phyloP scores from a whole-genome alignment of 2,888 invertebrate genomes.

The Tetramorium bicarinatum region DNA sequence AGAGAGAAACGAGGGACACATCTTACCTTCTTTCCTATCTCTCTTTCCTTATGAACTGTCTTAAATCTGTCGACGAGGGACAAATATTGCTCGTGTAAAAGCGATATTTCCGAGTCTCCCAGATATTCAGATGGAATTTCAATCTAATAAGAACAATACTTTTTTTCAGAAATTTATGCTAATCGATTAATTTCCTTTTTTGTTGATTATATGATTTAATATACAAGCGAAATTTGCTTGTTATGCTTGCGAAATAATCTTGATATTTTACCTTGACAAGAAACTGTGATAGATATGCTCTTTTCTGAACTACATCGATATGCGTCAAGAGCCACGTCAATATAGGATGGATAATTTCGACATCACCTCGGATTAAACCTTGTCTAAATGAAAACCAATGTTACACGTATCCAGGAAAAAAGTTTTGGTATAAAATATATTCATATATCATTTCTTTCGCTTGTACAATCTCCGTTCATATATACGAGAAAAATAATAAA shows the following conservation, averaged over 20 bases:
- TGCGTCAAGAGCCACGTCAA: slow-evolving; percentile 93
- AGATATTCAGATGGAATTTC: slow-evolving; percentile 92
- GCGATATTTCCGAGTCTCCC: slow-evolving; percentile 91
- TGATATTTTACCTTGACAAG: slow-evolving; percentile 80
- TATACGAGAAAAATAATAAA: no score
- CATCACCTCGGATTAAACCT: slow-evolving; percentile 91
- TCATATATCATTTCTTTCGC: not conserved
- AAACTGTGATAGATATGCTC: slow-evolving; percentile 92
- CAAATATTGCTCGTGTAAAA: slow-evolving; percentile 91
- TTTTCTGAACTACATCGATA: slow-evolving; percentile 91
- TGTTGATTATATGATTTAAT: not conserved
- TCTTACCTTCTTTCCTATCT: slow-evolving; percentile 85
- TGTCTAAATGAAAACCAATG: slow-evolving; percentile 85
- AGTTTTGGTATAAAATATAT: not conserved
- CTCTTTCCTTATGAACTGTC: slow-evolving; percentile 91
- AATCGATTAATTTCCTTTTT: not conserved
- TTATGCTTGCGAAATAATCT: not conserved
- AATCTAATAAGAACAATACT: slow-evolving; percentile 86
- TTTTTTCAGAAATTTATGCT: slow-evolving; percentile 9
- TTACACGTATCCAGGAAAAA: not conserved
- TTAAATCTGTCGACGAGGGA: slow-evolving; percentile 94
- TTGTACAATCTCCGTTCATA: no score
- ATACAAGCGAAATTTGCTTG: not conserved
- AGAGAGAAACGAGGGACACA: slow-evolving; percentile 4
- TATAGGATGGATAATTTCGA: slow-evolving; percentile 92